Evolutionary conservation across 2,888 invertebrate species (phyloP), one percentile per base, ranked within the genome.

Genomic region (Volucella zonaria): DNA sequence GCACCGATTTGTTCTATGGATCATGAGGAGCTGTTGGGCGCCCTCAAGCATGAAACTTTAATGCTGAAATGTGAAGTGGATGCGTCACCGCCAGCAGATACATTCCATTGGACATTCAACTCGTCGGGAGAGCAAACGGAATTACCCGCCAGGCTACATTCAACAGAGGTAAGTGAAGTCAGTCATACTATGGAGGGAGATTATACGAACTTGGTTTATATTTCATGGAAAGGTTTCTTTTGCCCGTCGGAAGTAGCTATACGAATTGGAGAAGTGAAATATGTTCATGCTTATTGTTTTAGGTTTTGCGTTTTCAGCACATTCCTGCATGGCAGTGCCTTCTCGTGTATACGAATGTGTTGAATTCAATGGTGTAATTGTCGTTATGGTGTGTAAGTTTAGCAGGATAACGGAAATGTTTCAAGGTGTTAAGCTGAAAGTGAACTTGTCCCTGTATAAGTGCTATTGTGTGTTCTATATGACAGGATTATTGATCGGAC

Each of bases 31-130:
- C 93, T 97, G 66, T 95, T 96, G 88, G 97, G 97, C 1, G 97
- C 97, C 64, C 93, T 97, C 88, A 96, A 97, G 92, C 96, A 96
- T 91, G 97, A 97, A 92, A 96, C 96, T n/a, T 95, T 97, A 76
- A 94, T 95, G 74, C 92, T 97, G 87, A 95, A 95, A 90, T 97
- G 97, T 91, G 95, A 96, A 87, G 97, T 97, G 87, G 96, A 97
- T 90, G 96, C 97, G 88, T 97, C 97, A 90, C 97, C 97, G n/a
- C 94, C 96, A 9, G 94, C 96, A 76, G 95, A 95, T 89, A 94
- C 95, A 89, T 97, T 97, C 92, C 96, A 96, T 89, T 97, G 97
- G 97, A 97, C 97, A 87, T 97, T 97, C 93, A 97, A 97, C 93
- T 96, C 96, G 91, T 96, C 96, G 81, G 97, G 97, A 15, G 96